These are phyloP conservation scores for Otolemur crassicaudatus DNA, from an alignment of 2,797 vertebrate species.

Conservation along the genomic window DNA sequence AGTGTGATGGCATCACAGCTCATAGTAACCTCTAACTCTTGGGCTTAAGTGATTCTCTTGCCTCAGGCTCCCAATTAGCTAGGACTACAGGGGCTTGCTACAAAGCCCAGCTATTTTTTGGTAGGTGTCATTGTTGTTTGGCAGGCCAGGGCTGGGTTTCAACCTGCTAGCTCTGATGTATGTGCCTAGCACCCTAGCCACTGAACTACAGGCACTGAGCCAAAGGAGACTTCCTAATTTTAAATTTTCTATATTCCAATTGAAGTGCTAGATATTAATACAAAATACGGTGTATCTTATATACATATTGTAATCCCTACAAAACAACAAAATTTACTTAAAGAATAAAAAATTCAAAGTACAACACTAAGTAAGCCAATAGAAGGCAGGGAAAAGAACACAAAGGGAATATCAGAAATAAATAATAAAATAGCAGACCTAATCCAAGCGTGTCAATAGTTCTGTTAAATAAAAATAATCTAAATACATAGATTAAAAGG, in stretches of 20 bases:
- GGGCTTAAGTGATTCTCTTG: too few relatives aligned
- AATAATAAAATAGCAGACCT: not conserved
- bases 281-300: not conserved
- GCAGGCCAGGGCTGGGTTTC: too few relatives aligned
- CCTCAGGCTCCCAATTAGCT: too few relatives aligned
- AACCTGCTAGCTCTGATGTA: too few relatives aligned
- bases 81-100: too few relatives aligned
- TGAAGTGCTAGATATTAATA: not conserved
- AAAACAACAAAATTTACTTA: not conserved
- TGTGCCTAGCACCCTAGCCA: too few relatives aligned
- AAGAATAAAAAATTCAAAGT: not conserved
- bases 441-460: not conserved
- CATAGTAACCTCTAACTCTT: too few relatives aligned
- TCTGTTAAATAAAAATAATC: not conserved
- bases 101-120: too few relatives aligned
- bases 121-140: too few relatives aligned
- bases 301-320: not conserved
- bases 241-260: not conserved
- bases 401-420: not conserved
- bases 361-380: not conserved
- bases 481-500: not conserved
- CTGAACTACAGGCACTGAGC: too few relatives aligned
- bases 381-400: not conserved
- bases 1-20: too few relatives aligned
- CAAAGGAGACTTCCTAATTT: too few relatives aligned